These are phyloP conservation scores for Gryon sp. DNA, from an alignment of 1,140 invertebrate genomes.

Conservation along the genomic window DNA sequence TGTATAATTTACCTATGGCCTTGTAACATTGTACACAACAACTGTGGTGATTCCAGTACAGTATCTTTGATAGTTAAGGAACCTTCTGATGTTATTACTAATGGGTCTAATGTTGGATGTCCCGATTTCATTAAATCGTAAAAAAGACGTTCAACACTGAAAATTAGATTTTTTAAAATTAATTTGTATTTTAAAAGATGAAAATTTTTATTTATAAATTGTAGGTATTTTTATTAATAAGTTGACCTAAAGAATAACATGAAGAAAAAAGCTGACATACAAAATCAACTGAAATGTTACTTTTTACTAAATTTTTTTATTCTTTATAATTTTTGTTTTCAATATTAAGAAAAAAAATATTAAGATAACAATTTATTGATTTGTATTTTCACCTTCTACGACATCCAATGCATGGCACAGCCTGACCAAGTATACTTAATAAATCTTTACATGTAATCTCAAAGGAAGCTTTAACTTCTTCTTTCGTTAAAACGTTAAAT, in stretches of 20 bases:
- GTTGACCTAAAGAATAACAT: no score
- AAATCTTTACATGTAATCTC: slow-evolving; percentile 91
- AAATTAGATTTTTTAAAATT: not conserved
- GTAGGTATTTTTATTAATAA: no score
- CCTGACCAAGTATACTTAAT: slow-evolving; percentile 89
- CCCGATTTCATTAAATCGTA: slow-evolving; percentile 89
- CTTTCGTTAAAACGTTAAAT: slow-evolving; percentile 86
- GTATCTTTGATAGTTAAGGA: slow-evolving; percentile 88
- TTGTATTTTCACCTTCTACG: slow-evolving; percentile 91
- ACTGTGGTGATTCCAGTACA: slow-evolving; percentile 86
- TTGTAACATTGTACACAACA: slow-evolving; percentile 90
- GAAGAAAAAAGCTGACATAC: no score
- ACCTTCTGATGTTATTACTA: slow-evolving; percentile 85
- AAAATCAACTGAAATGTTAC: no score
- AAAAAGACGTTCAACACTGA: slow-evolving; percentile 91
- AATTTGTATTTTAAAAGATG: not conserved
- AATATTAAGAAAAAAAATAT: no score
- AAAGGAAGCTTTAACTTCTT: slow-evolving; percentile 89
- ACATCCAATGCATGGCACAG: slow-evolving; percentile 95
- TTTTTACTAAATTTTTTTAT: no score
- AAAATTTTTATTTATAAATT: no score
- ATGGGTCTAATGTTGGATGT: slow-evolving; percentile 90
- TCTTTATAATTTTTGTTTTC: no score
- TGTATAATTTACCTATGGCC: slow-evolving; percentile 86
- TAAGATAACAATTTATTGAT: no score